These are phyloP conservation scores for Rachycentron canadum DNA, from an alignment of 2,797 vertebrate species.

Conservation along the genomic window DNA sequence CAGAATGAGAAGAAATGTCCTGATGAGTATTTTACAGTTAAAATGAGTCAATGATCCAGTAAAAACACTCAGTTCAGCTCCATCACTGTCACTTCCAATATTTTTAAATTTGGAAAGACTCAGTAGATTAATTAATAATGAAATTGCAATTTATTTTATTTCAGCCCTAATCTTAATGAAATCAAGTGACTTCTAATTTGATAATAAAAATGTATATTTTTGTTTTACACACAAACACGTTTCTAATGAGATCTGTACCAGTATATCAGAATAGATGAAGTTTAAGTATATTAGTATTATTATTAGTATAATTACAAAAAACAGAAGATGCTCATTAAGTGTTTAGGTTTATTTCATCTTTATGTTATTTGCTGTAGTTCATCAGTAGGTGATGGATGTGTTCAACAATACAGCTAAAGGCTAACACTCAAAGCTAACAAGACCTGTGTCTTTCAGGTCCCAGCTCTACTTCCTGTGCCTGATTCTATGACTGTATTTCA, in stretches of 20 bases:
- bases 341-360: no score
- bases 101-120: background rate
- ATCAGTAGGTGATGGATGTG: background rate
- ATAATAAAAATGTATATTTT: background rate
- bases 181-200: background rate
- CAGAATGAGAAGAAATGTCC: background rate
- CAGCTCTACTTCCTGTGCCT: background rate
- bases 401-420: background rate
- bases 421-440: background rate
- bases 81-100: background rate
- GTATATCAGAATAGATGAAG: no score
- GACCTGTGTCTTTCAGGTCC: background rate
- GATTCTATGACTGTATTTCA: constrained; percentile 37
- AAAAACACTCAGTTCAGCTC: background rate
- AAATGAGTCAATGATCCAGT: background rate
- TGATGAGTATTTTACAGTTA: background rate
- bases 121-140: background rate
- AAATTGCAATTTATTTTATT: no score
- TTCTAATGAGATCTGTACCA: background rate
- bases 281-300: background rate
- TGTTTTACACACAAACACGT: background rate
- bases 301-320: no score
- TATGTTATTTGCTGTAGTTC: no score
- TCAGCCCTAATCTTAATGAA: background rate
- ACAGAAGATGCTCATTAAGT: no score